phyloP scores from a whole-genome alignment of 2,797 vertebrate species.

The Oryzias dopingdopingensis region DNA sequence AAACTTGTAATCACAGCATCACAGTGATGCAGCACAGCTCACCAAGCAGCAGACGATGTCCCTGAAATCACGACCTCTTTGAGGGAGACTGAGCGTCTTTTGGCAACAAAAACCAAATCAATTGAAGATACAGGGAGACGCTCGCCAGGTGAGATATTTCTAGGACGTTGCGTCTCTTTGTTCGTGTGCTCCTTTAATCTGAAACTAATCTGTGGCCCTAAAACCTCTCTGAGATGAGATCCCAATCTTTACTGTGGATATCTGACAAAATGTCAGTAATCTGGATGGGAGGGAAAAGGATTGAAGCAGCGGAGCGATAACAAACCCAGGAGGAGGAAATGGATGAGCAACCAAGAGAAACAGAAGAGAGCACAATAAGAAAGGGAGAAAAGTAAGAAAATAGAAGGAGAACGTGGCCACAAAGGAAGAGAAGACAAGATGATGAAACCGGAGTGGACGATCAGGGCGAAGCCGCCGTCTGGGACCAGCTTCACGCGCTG shows the following conservation, averaged over 20 bases:
- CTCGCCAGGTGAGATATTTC: not conserved
- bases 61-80: no score
- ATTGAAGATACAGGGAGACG: not conserved
- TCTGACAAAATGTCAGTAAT: not conserved
- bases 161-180: conserved; percentile 1
- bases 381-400: not conserved
- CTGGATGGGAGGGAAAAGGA: conserved; percentile 3
- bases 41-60: no score
- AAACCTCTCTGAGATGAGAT: conserved; percentile 1
- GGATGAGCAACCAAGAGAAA: not conserved
- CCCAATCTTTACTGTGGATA: not conserved
- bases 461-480: not conserved
- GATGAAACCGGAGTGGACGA: not conserved
- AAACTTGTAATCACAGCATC: no score
- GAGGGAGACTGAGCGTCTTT: no score
- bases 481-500: conserved; percentile 9
- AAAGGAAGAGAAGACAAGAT: not conserved
- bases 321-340: not conserved
- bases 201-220: conserved; percentile 3
- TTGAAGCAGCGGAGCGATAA: not conserved
- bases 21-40: no score
- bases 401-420: no score
- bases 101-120: not conserved
- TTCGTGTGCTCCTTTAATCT: not conserved
- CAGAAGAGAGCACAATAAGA: not conserved